Conservation (phyloP, 2,113 vertebrate species). For the Ameiurus melas region DNA sequence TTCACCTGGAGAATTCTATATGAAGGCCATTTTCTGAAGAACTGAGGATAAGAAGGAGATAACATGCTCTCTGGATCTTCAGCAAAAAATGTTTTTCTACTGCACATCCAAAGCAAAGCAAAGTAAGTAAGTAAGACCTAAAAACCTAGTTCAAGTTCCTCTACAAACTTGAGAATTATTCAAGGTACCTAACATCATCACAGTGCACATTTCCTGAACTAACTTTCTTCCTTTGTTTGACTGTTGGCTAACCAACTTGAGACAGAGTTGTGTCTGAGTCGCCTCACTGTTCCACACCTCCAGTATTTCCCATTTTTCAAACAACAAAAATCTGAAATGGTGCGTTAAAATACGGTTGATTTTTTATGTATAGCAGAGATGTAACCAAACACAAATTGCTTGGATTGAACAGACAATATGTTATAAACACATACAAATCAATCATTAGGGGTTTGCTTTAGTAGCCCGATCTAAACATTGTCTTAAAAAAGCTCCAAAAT, state of each 20-base stretch:
- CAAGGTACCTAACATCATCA: background rate
- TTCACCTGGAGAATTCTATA: background rate
- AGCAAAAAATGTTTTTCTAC: background rate
- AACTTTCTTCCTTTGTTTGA: background rate
- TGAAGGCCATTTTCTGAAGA: conserved; percentile 52
- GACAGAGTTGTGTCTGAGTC: background rate
- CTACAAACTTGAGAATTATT: background rate
- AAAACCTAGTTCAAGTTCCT: background rate
- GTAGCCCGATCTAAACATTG: background rate
- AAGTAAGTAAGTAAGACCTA: background rate
- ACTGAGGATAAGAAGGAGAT: conserved; percentile 65
- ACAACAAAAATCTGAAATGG: background rate
- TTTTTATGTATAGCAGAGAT: background rate
- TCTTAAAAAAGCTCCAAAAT: background rate
- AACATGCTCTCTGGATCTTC: conserved; percentile 64
- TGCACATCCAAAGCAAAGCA: background rate
- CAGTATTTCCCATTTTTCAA: background rate
- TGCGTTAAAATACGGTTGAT: background rate
- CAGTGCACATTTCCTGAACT: background rate
- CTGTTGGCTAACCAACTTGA: background rate
- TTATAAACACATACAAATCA: background rate
- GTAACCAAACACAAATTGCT: background rate
- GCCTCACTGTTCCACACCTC: background rate
- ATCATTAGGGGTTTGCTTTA: background rate
- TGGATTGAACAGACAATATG: background rate